Evolutionary conservation across 2,797 vertebrate genomes (phyloP), one percentile per base, ranked within the genome.

Genomic region (Buphagus erythrorhynchus): DNA sequence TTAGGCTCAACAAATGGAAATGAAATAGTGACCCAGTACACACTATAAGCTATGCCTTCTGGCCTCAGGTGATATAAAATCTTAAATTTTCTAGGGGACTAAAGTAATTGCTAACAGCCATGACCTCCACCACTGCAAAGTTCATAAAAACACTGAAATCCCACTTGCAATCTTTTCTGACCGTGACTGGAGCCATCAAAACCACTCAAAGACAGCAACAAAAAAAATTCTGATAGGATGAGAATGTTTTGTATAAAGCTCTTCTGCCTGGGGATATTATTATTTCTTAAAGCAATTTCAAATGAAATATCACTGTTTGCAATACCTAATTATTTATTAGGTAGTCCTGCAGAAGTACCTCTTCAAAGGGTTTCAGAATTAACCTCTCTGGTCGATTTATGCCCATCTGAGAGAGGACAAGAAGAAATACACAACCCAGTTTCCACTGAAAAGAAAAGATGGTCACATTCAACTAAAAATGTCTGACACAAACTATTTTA

Each of bases 121-220:
- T 40, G 73, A 25, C 31, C 54, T 38, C 22, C 9, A 20, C 35
- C 24, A 49, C 22, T 65, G 8, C 3, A 24, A 58, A 49, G 45
- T 66, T 80, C 21, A 66, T 58, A 42, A 69, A 77, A 89, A 66
- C 36, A 62, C 13, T 49, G 46, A 86, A 94, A 83, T 69, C 10
- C 6, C 5, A 26, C 8, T 35, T 74, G 28, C 6, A 43, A 7
- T 42, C 88, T 54, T 9, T 68, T 83, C 17, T 57, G 51, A n/a
- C 13, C 2, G 0, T 13, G 38, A 9, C 8, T 65, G 9, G 20
- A 73, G 25, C 35, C 10, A 1, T 62, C 1, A 0, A 84, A 87
- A 84, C 28, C 25, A 45, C 11, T 71, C 16, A 51, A 54, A 63
- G 20, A 38, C 13, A 92, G 17, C 10, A 58, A 35, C 42, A 14